A percentile compares a stretch with the other conserved stretches of the same genome.
Evolutionary conservation across 2,888 invertebrate genomes (phyloP).

Genomic region (Erpobdella octoculata): DNA sequence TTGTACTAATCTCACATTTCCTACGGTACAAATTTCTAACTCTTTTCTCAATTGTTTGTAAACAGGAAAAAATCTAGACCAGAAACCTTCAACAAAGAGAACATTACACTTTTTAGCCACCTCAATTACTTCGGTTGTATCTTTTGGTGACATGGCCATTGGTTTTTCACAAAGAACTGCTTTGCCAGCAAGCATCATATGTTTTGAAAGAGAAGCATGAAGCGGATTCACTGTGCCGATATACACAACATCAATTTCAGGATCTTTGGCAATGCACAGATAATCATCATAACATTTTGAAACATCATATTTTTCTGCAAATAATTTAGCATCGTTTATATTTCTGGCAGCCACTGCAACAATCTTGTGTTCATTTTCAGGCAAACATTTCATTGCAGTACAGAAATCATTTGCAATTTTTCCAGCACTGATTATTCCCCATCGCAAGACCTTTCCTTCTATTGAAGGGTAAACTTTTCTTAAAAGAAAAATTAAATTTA

Average conservation of each 20-base stretch:
- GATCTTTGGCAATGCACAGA: constrained; percentile 66
- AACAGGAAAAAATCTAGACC: constrained; percentile 76
- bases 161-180: constrained; percentile 86
- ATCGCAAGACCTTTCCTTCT: constrained; percentile 48
- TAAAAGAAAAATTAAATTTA: not conserved
- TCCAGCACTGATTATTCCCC: constrained; percentile 80
- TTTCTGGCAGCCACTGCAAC: constrained; percentile 66
- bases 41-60: constrained; percentile 65
- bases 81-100: constrained; percentile 63
- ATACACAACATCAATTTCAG: constrained; percentile 73
- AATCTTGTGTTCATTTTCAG: constrained; percentile 24
- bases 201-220: constrained; percentile 64
- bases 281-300: constrained; percentile 68
- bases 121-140: constrained; percentile 72
- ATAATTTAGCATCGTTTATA: constrained; percentile 65
- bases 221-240: constrained; percentile 68
- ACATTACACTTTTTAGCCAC: constrained; percentile 66
- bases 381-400: constrained; percentile 17
- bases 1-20: constrained; percentile 65
- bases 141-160: constrained; percentile 69
- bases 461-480: not conserved
- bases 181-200: constrained; percentile 73
- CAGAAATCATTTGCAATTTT: constrained; percentile 78
- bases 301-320: constrained; percentile 69
- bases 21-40: constrained; percentile 68